phyloP scores from a whole-genome alignment of 2,113 vertebrate species.

The Neolamprologus tretocephalus region DNA sequence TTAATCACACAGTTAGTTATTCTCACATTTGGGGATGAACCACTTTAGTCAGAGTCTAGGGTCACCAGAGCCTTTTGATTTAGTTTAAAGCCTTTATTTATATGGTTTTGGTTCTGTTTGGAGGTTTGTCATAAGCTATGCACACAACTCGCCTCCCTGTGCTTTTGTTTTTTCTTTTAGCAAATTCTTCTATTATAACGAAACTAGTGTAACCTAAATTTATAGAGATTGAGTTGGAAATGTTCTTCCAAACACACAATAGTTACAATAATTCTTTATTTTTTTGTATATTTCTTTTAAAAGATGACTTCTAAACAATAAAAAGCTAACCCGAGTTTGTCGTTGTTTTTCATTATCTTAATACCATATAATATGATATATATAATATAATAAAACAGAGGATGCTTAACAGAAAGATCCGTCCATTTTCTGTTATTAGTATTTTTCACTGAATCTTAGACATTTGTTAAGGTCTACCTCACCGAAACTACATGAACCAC shows the following conservation, averaged over 20 bases:
- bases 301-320: neutral
- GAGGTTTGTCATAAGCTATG: conserved; percentile 59
- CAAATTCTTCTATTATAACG: conserved; percentile 28
- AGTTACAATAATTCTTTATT: neutral
- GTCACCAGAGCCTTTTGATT: neutral
- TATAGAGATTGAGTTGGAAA: neutral
- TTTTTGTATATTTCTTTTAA: neutral
- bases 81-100: conserved; percentile 42
- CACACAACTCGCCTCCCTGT: conserved; percentile 39
- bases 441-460: accelerated
- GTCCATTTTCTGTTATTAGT: neutral
- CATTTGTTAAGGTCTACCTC: neutral
- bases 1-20: conserved; percentile 1
- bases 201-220: conserved; percentile 22
- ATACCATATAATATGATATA: accelerated
- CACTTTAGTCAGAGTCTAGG: conserved; percentile 34
- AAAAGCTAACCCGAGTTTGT: neutral
- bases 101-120: neutral
- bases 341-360: neutral
- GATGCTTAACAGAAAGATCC: accelerated
- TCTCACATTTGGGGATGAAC: conserved; percentile 42
- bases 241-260: neutral
- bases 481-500: neutral
- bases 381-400: neutral
- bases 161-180: neutral